These are phyloP conservation scores for Cladopsammia gracilis DNA, from an alignment of 64 coral and sea anemone genomes.

Conservation along the genomic window DNA sequence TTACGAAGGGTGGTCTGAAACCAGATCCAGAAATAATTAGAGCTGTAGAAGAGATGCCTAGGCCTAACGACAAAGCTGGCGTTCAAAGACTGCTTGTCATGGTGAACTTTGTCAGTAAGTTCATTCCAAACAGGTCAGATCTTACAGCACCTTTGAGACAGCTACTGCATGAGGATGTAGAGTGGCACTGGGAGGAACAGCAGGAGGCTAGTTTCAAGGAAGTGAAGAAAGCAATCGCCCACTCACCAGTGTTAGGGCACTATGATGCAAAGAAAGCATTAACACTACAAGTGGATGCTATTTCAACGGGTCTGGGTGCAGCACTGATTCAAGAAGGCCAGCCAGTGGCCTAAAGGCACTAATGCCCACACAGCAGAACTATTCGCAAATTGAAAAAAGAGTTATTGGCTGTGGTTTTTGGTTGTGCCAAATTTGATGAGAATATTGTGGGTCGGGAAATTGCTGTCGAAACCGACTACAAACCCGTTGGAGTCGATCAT, in stretches of 20 bases:
- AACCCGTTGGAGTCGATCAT: constrained; percentile 45
- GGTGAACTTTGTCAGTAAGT: constrained; percentile 56
- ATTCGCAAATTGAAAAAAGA: constrained; percentile 61
- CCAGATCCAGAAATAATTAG: neutral
- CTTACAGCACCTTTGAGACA: constrained; percentile 63
- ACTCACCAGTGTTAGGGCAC: constrained; percentile 13
- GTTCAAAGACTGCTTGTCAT: constrained; percentile 54
- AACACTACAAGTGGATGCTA: constrained; percentile 47
- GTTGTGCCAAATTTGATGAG: constrained; percentile 60
- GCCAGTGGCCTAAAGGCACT: too few relatives aligned
- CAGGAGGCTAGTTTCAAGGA: constrained; percentile 44
- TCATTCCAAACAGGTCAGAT: constrained; percentile 58
- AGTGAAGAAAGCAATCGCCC: constrained; percentile 46
- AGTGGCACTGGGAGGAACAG: constrained; percentile 66
- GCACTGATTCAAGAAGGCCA: too few relatives aligned
- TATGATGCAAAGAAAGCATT: constrained; percentile 12
- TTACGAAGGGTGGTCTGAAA: neutral
- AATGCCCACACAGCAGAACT: constrained; percentile 37
- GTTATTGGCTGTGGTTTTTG: constrained; percentile 56
- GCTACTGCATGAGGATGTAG: constrained; percentile 42
- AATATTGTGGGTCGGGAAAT: constrained; percentile 23
- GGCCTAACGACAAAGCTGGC: constrained; percentile 26
- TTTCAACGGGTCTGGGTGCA: too few relatives aligned
- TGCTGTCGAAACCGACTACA: constrained; percentile 10
- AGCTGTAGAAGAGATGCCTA: constrained; percentile 34